Evolutionary conservation across 2,888 invertebrate species (phyloP), one percentile per base, ranked within the genome.

Genomic region (Acronicta psi): DNA sequence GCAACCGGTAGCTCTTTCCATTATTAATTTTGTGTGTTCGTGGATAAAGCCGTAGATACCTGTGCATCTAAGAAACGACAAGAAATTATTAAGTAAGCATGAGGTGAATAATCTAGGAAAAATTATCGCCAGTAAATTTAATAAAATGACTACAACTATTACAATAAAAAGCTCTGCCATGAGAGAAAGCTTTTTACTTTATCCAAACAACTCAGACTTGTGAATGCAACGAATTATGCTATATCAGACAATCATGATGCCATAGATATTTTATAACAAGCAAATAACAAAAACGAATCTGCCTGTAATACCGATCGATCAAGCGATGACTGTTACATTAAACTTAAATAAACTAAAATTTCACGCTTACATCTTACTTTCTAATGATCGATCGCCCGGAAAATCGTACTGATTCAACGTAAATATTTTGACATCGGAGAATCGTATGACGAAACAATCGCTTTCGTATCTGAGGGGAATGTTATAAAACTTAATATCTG

Each of bases 361-460:
- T 91, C 89, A 92, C 88, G 89, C 87, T 68, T 76, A 76, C 79
- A 79, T 84, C 80, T 82, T 81, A 87, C 88, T 90, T 88, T 86
- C 83, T 82, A 82, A 79, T 90, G 93, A 93, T 93, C 88, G 93
- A 93, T 93, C 80, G 87, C 69, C 83, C 85, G 86, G 88, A 88
- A 93, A 93, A 93, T 93, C 80, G 89, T 77, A 82, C 81, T 75
- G 85, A 88, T 87, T 87, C 84, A 76, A 82, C 85, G 90, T 89
- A 92, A 93, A 93, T 93, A 93, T 93, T 93, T 87, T 93, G 93
- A 93, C 93, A 86, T 79, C 80, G 80, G 81, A 88, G 82, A 80
- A 86, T 90, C 89, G 90, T 88, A 93, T 93, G 88, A 89, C 90
- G 84, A 93, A 90, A 93, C 92, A 92, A 91, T 92, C 85, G 87